Evolutionary conservation across 2,113 vertebrate species (phyloP).

Genomic region (Amblyornis subalaris): DNA sequence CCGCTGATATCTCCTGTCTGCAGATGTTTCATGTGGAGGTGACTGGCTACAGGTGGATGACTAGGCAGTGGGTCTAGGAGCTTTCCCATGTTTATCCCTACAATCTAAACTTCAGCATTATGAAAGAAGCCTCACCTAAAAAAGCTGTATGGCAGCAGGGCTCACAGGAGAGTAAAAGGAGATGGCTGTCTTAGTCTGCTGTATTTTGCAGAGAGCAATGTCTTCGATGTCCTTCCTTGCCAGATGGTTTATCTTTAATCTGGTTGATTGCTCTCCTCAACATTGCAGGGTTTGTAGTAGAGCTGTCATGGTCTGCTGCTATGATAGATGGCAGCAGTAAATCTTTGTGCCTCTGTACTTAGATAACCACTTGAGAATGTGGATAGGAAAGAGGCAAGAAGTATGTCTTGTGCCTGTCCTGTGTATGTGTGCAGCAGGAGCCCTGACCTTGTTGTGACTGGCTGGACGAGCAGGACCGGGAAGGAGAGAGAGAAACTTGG

Average conservation of each 20-base stretch:
- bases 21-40: fast-evolving
- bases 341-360: not conserved
- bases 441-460: not conserved
- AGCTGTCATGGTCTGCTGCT: not conserved
- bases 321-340: not conserved
- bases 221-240: not conserved
- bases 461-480: not conserved
- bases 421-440: fast-evolving
- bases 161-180: not conserved
- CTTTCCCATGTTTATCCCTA: not conserved
- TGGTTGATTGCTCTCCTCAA: not conserved
- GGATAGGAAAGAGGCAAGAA: not conserved
- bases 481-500: not conserved
- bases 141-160: not conserved
- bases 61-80: not conserved
- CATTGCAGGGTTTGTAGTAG: not conserved
- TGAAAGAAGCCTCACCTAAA: not conserved
- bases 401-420: not conserved
- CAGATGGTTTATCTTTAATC: not conserved
- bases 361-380: not conserved
- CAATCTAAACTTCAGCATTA: not conserved
- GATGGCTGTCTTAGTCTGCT: not conserved
- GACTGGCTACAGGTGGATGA: not conserved
- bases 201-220: not conserved
- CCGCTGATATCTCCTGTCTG: not conserved